Conservation (phyloP, 2,113 vertebrate genomes). For the Zosterops hypoxanthus region DNA sequence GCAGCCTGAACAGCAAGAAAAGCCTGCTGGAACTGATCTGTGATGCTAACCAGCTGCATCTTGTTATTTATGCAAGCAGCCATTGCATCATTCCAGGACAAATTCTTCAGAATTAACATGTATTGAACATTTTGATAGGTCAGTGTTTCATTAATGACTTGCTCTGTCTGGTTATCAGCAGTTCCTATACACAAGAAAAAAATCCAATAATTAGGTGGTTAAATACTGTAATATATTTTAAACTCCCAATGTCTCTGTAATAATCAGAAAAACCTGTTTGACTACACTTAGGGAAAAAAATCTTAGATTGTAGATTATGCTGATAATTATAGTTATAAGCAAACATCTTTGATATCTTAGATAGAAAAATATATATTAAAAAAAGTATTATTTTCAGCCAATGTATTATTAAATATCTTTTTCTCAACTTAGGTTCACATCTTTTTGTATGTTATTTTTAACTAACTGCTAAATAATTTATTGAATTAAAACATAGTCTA, state of each 20-base stretch:
- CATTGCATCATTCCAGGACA: constrained; percentile 86
- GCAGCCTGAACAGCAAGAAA: constrained; percentile 78
- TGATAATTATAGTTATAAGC: neutral
- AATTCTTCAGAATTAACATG: constrained; percentile 78
- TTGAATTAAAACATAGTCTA: neutral
- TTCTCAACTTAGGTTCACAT: neutral
- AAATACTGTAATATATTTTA: neutral
- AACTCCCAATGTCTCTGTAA: neutral
- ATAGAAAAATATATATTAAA: neutral
- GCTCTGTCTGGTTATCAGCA: constrained; percentile 26
- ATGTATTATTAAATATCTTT: neutral
- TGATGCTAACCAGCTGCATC: constrained; percentile 88
- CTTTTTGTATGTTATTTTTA: neutral
- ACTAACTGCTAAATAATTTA: neutral
- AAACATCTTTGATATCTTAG: neutral
- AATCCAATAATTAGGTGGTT: neutral
- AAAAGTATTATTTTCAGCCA: neutral
- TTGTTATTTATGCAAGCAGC: constrained; percentile 70
- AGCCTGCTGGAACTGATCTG: constrained; percentile 84
- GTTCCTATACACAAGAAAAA: constrained; percentile 35
- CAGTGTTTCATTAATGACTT: constrained; percentile 58
- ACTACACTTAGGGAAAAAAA: neutral
- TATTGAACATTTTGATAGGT: constrained; percentile 79
- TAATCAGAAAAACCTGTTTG: neutral
- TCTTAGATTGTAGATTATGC: neutral